phyloP scores from a whole-genome alignment of 2,888 invertebrate species.

The Biston stratarius region DNA sequence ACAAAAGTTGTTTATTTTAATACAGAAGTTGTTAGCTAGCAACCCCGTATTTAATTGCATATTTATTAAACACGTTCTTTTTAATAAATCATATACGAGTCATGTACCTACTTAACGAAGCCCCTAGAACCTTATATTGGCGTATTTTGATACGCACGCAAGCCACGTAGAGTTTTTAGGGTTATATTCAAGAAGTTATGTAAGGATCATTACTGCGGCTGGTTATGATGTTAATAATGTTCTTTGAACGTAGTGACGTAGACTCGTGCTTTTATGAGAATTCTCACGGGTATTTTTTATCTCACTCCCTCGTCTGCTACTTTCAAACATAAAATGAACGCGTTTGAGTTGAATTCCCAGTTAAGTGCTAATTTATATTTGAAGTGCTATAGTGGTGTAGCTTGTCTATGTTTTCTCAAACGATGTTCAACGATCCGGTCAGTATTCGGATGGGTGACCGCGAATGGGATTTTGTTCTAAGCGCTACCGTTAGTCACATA shows the following conservation, averaged over 20 bases:
- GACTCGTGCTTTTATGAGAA: background rate
- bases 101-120: background rate
- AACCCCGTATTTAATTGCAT: background rate
- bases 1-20: too few species aligned
- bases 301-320: background rate
- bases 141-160: slow-evolving; percentile 13
- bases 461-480: too few species aligned
- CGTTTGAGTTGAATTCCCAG: too few species aligned
- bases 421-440: too few species aligned
- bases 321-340: too few species aligned
- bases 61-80: background rate
- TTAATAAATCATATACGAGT: background rate
- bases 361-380: too few species aligned
- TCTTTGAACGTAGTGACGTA: background rate
- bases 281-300: background rate
- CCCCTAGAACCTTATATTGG: background rate
- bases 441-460: too few species aligned
- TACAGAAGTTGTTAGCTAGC: too few species aligned
- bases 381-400: too few species aligned
- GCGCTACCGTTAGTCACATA: too few species aligned
- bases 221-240: slow-evolving; percentile 21
- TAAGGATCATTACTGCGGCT: slow-evolving; percentile 19
- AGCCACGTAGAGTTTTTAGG: slow-evolving; percentile 21
- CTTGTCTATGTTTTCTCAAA: too few species aligned
- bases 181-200: slow-evolving; percentile 23